Evolutionary conservation across 37 sponge, comb jelly and placozoan genomes (phyloP), one percentile per base, ranked within the genome.

Genomic region (Spongilla lacustris): DNA sequence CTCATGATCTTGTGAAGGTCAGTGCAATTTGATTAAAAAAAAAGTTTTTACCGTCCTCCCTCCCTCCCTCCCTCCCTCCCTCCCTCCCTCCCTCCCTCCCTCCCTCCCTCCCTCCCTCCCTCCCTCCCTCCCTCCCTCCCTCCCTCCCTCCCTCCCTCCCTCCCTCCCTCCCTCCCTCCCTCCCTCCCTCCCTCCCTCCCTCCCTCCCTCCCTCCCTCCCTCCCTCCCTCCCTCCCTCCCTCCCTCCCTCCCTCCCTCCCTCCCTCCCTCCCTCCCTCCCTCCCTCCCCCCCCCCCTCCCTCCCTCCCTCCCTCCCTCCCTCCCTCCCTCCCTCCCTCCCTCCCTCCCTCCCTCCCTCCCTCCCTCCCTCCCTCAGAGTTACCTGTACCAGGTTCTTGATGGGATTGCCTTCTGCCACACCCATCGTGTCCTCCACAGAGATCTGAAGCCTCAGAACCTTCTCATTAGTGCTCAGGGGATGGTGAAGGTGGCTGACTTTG

Each of bases 401-500:
- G 99, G 97, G 24, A 89, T 97, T 1, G 90, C 94, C 19, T 99
- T 87, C 83, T 99, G 99, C 58, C 99, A 99, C 88, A 78, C 85
- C 23, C 94, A 94, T 58, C 83, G 99, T 5, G 96, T 99, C 28
- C 88, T 99, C 2, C 99, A 99, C 83, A 73, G 99, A 69, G 99
- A 99, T 82, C 90, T 99, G 32, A 99, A 99, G 76, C 99, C 99
- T 26, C 99, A 99, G 89, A 99, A 99, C 87, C 84, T 99, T 13
- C 89, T 99, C 58, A 88, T 98, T 75, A 91, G 83, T 84, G 67
- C 76, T 17, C 67, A 87, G 29, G 96, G 97, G 29, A 83, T 90
- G 27, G 84, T 99, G 17, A 99, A 99, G 49, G 87, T 99, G 68
- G 99, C 99, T 27, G 99, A 99, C 83, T 99, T 99, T 80, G 99